These are phyloP conservation scores for Zaprionus vittiger DNA, from an alignment of 1,140 invertebrate species.

Conservation along the genomic window DNA sequence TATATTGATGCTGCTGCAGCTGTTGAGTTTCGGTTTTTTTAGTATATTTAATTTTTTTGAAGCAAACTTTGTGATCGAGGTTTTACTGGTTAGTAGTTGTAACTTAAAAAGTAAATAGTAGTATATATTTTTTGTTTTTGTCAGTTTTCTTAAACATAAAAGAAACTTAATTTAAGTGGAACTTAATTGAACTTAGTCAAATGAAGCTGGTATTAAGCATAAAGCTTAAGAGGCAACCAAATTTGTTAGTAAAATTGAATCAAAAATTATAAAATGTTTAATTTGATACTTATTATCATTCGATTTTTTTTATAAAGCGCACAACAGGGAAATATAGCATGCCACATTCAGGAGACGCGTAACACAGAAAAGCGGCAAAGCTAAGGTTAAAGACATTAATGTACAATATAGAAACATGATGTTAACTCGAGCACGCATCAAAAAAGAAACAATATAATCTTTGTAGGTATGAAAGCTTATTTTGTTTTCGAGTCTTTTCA, in stretches of 20 bases:
- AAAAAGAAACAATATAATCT: slow-evolving; percentile 14
- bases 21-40: slow-evolving; percentile 43
- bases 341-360: slow-evolving; percentile 65
- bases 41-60: slow-evolving; percentile 45
- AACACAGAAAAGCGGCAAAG: slow-evolving; percentile 54
- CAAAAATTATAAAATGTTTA: slow-evolving; percentile 40
- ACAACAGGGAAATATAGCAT: slow-evolving; percentile 57
- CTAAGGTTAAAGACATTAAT: slow-evolving; percentile 30
- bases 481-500: slow-evolving; percentile 12
- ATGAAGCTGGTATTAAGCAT: slow-evolving; percentile 65
- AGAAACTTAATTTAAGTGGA: slow-evolving; percentile 43
- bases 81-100: slow-evolving; percentile 71
- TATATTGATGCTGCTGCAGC: slow-evolving; percentile 58
- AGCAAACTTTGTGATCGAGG: slow-evolving; percentile 76
- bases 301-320: slow-evolving; percentile 56
- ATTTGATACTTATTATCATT: slow-evolving; percentile 27
- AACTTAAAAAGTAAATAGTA: slow-evolving; percentile 57
- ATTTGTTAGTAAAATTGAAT: slow-evolving; percentile 68
- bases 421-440: slow-evolving; percentile 17
- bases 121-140: slow-evolving; percentile 32
- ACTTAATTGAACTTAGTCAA: slow-evolving; percentile 49
- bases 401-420: slow-evolving; percentile 9
- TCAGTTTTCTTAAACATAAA: slow-evolving; percentile 43
- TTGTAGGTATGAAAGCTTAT: neutral
- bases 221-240: slow-evolving; percentile 74